These are phyloP conservation scores for Lymantria monacha DNA, from an alignment of 2,888 invertebrate genomes.

Conservation along the genomic window DNA sequence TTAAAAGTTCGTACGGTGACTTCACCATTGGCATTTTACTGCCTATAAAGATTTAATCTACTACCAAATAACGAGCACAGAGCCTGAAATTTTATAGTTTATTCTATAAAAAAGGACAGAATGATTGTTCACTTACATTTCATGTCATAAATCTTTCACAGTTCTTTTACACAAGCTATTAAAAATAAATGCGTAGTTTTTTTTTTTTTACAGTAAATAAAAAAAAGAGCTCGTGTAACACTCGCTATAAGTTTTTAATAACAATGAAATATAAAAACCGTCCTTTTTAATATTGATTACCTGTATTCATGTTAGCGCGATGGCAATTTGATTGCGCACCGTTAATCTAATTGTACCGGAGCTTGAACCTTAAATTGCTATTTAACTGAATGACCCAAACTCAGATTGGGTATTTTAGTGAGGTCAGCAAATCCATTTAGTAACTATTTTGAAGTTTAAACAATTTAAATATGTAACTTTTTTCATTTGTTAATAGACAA, in stretches of 20 bases:
- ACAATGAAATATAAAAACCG: background rate
- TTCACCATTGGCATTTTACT: background rate
- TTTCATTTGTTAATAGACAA: too few relatives aligned
- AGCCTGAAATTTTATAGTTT: background rate
- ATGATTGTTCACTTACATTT: background rate
- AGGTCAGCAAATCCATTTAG: background rate
- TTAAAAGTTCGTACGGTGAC: background rate
- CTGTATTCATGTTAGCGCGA: background rate
- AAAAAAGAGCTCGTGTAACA: background rate
- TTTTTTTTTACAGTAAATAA: background rate
- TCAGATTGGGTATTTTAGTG: background rate
- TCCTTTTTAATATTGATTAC: background rate
- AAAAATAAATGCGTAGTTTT: background rate
- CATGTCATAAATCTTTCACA: background rate
- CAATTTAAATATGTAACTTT: too few relatives aligned
- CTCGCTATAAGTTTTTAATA: background rate
- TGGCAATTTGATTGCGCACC: background rate
- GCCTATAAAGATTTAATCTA: background rate
- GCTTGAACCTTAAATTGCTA: background rate
- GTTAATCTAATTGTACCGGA: background rate
- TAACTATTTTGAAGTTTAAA: too few relatives aligned
- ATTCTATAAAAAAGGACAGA: background rate
- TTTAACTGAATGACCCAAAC: background rate
- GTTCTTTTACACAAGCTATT: background rate
- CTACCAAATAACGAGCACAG: background rate